Evolutionary conservation across 2,113 vertebrate genomes (phyloP), one percentile per base, ranked within the genome.

Genomic region (Anseranas semipalmata): DNA sequence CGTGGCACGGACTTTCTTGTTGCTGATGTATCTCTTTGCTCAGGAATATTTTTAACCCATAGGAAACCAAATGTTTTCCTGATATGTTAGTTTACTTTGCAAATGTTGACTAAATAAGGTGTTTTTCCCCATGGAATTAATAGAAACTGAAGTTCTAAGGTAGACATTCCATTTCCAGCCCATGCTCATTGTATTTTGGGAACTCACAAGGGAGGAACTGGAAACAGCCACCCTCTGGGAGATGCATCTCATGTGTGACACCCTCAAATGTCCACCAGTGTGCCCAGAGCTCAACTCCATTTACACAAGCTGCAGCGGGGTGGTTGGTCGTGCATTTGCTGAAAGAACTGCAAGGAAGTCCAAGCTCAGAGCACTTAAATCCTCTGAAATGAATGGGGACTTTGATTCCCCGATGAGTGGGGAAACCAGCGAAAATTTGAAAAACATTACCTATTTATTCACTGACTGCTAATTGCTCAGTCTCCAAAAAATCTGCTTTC

Each of bases 201-300:
- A 13, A 14, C 33, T 37, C 56, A 45, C 17, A 67, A 71, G 35
- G 7, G 62, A 60, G 81, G 70, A 63, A 67, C 35, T 1, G 4
- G 35, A 28, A 43, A 6, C 24, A 8, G 4, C 32, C 6, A 28
- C 17, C 4, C 1, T 7, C 15, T 1, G 2, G 25, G 24, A 32
- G 3, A 32, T 21, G 2, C 14, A 9, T 21, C 25, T 43, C 12
- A 27, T 6, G 22, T 67, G 41, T 30, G 52, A 28, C 56, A 48
- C 10, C 11, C 32, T 67, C 74, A 50, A 53, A 9, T 1, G 0
- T 9, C 45, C 52, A 5, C 10, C 39, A 41, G 53, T 1, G 7
- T 52, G 41, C 83, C 55, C 84, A 30, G 43, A 55, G 30, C 76
- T 58, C 55, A 48, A 60, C 50, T 60, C 14, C 4, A 8, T 35